Conservation (phyloP, 2,888 invertebrate genomes). For the Listrodromus nycthemerus region DNA sequence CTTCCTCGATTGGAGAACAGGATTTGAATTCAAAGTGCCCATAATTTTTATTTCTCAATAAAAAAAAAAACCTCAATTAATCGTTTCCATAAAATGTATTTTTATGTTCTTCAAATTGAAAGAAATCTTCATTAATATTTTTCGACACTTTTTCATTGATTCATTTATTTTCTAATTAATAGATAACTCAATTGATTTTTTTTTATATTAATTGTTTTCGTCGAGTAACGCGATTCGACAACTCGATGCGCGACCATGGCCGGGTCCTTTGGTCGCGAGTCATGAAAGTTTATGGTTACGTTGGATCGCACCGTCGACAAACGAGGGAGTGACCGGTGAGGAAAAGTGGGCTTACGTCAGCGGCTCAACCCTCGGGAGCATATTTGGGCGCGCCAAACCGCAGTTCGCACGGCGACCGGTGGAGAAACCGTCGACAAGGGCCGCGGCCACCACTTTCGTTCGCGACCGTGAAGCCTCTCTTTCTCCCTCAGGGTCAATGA, state of each 20-base stretch:
- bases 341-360: constrained; percentile 1
- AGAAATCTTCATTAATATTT: no score
- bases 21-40: no score
- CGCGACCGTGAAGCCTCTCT: constrained; percentile 62
- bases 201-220: no score
- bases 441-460: constrained; percentile 54
- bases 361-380: neutral
- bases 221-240: no score
- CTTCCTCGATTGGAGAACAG: no score
- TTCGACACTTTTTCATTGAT: no score
- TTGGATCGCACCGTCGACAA: neutral
- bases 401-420: constrained; percentile 2
- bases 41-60: no score
- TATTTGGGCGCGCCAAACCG: constrained; percentile 12
- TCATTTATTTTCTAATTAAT: neutral
- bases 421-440: neutral
- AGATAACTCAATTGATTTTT: no score
- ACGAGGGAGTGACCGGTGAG: constrained; percentile 16
- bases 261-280: neutral
- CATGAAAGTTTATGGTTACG: constrained; percentile 1
- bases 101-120: no score
- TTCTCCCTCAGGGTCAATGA: constrained; percentile 69
- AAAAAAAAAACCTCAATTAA: no score
- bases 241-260: no score
- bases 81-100: no score